Evolutionary conservation across 2,113 vertebrate genomes (phyloP).

Genomic region (Piaya cayana): DNA sequence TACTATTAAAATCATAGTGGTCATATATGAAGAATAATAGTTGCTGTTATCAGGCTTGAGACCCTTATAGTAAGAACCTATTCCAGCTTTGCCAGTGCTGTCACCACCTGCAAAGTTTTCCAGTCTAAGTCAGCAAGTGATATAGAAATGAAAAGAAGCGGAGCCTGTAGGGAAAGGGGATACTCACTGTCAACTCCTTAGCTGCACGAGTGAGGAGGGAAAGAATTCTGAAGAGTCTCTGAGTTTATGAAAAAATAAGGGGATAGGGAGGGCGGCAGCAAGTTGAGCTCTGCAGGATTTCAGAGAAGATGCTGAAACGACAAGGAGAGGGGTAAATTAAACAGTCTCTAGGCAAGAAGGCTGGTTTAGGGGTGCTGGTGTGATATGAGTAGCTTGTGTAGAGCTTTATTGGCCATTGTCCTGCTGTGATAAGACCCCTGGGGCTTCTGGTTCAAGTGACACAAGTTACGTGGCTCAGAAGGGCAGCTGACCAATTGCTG

Average conservation of each 20-base stretch:
- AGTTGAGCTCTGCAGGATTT: neutral
- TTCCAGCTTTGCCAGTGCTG: neutral
- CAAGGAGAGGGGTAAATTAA: neutral
- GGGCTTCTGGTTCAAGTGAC: neutral
- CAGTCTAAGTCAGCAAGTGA: neutral
- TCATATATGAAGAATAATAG: neutral
- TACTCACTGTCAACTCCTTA: fast-evolving
- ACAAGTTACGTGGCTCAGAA: neutral
- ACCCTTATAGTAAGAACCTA: neutral
- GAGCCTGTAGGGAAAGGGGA: neutral
- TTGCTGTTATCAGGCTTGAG: neutral
- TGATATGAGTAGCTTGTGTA: neutral
- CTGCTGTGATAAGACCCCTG: neutral
- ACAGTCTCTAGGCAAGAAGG: too few relatives aligned
- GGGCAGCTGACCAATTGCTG: neutral
- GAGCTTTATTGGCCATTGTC: neutral
- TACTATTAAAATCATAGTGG: neutral
- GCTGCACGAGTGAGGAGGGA: neutral
- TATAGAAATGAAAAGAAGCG: neutral
- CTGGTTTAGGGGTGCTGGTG: neutral
- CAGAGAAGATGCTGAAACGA: neutral
- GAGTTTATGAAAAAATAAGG: neutral
- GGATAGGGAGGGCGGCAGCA: neutral
- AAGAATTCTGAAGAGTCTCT: neutral
- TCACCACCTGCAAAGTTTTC: neutral